Percentiles rank a stretch among this genome's conserved stretches.
phyloP scores from a whole-genome alignment of 2,797 vertebrate species.

The Rhyacichthys aspro region DNA sequence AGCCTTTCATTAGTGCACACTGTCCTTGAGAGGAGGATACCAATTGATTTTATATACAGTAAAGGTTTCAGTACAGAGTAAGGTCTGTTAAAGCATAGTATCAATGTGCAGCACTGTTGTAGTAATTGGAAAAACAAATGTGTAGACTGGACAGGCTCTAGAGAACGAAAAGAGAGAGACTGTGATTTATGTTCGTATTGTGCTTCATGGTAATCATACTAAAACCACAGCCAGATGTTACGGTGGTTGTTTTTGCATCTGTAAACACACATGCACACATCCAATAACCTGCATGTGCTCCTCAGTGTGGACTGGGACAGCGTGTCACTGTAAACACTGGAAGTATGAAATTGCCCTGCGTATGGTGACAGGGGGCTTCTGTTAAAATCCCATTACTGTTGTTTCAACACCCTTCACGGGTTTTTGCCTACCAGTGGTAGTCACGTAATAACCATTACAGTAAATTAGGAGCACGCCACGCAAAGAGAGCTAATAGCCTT shows the following conservation, averaged over 20 bases:
- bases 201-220: background rate
- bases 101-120: slow-evolving; percentile 7
- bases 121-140: background rate
- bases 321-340: slow-evolving; percentile 3
- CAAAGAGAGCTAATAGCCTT: slow-evolving; percentile 17
- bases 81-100: slow-evolving; percentile 7
- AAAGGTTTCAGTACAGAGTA: background rate
- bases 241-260: background rate
- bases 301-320: background rate
- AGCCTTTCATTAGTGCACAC: slow-evolving; percentile 15
- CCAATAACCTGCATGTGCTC: background rate
- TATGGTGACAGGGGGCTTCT: background rate
- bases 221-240: background rate
- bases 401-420: slow-evolving; percentile 3
- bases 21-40: slow-evolving; percentile 35
- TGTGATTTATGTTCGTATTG: slow-evolving; percentile 4
- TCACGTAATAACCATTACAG: slow-evolving; percentile 23
- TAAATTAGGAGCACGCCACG: slow-evolving; percentile 10
- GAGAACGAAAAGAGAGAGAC: slow-evolving; percentile 9
- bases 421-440: background rate
- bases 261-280: background rate
- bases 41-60: slow-evolving; percentile 23
- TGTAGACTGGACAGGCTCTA: slow-evolving; percentile 8
- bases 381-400: slow-evolving; percentile 13
- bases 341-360: slow-evolving; percentile 1